phyloP scores from a whole-genome alignment of 2,888 invertebrate genomes.

The Synergus umbraculus region DNA sequence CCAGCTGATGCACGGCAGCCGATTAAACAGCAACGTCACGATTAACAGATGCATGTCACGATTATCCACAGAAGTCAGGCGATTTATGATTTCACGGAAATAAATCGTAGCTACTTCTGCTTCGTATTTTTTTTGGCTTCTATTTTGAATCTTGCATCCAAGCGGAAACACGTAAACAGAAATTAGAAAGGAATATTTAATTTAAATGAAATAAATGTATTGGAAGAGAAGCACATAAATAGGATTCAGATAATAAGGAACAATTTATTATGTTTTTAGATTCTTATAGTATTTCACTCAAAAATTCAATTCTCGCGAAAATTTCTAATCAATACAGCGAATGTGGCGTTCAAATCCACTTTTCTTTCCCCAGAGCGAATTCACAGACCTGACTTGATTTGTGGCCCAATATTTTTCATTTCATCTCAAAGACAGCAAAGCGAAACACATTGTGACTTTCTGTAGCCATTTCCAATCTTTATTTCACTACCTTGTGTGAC shows the following conservation, averaged over 20 bases:
- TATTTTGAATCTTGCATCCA: too few relatives aligned
- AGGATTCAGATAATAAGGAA: too few relatives aligned
- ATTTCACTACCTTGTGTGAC: not conserved
- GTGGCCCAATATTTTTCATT: not conserved
- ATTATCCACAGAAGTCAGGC: slow-evolving; percentile 26
- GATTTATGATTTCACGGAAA: slow-evolving; percentile 23
- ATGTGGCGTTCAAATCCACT: not conserved
- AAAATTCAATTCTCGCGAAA: not conserved
- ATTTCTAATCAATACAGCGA: not conserved
- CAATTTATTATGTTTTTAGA: not conserved
- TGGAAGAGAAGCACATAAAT: too few relatives aligned
- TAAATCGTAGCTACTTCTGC: too few relatives aligned
- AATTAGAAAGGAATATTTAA: too few relatives aligned
- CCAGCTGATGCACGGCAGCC: slow-evolving; percentile 31
- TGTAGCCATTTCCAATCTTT: not conserved
- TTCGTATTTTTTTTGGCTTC: too few relatives aligned
- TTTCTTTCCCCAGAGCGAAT: not conserved
- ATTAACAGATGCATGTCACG: slow-evolving; percentile 27
- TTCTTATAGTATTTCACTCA: not conserved
- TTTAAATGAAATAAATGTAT: too few relatives aligned
- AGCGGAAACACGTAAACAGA: too few relatives aligned
- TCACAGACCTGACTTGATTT: not conserved
- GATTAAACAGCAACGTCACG: slow-evolving; percentile 28
- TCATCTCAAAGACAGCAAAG: not conserved
- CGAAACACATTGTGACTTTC: not conserved